Base-by-base conservation (phyloP, 2,113 vertebrate genomes). In the Limanda limanda region DNA sequence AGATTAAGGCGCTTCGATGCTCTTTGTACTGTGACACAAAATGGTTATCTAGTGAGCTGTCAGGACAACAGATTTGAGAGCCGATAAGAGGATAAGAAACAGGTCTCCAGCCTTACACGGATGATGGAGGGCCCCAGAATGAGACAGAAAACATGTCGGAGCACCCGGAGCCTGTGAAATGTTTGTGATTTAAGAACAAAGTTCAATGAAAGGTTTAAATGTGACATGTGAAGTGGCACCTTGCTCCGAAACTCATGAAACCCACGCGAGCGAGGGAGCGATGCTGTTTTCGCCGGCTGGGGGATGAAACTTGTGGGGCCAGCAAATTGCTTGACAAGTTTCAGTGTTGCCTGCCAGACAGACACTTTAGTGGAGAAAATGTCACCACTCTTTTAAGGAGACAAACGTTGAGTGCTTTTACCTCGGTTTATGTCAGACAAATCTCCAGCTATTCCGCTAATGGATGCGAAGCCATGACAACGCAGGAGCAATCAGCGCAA, bases 391-490 rank as follows among this genome's bases (percentile, higher is more conserved):
- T 83, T 91, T 91, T 86, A 84, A 83, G 77, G 73, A 86, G 84
- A 90, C 84, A 88, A 90, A 91, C 86, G 75, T 9, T 72, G 80
- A 88, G 84, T 91, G 89, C 89, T 91, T 87, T 88, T 83, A 89
- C 86, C 75, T 86, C 83, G 65, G 81, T 85, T 91, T 91, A 87
- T 92, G 91, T 90, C 92, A 92, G 88, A 88, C 85, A 89, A 86
- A 91, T 88, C 89, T 88, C 65, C 47, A 68, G 86, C 89, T 71
- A 85, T 89, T 88, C 88, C 60, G 48, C 85, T 93, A 93, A 93
- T 93, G 89, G 89, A 88, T 85, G 87, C 79, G 90, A 88, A 88
- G 86, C 91, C 90, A 92, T 92, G 91, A 88, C 89, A 87, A 91
- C 91, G 31, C 24, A 13, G 67, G 76, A 62, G 84, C 88, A 89